Percentiles rank a stretch among this genome's conserved stretches.
Conservation (phyloP, 2,113 vertebrate species). For the Sminthopsis crassicaudata region DNA sequence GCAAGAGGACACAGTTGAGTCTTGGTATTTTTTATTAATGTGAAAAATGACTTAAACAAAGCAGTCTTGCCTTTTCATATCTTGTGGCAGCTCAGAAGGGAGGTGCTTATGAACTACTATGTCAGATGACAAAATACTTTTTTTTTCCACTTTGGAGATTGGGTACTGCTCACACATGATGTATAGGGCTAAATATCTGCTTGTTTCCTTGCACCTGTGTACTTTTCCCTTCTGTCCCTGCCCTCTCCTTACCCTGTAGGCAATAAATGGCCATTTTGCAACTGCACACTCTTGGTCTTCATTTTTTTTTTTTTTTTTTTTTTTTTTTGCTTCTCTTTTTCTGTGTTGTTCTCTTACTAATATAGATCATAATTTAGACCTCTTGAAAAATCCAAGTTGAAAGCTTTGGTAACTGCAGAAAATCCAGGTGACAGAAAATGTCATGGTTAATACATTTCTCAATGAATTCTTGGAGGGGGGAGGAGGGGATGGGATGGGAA, state of each 20-base stretch:
- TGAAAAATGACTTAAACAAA: conserved; percentile 78
- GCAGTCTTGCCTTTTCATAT: conserved; percentile 78
- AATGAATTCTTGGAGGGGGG: background rate
- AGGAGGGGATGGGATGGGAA: background rate
- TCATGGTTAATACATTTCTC: background rate
- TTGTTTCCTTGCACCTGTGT: conserved; percentile 73
- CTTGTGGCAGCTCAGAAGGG: conserved; percentile 75
- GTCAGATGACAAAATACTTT: conserved; percentile 77
- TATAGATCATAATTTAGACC: conserved; percentile 7
- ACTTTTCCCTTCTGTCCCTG: conserved; percentile 63
- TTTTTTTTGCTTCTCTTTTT: conserved; percentile 46
- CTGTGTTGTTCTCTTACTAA: conserved; percentile 34
- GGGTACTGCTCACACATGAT: conserved; percentile 72
- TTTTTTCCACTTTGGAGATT: conserved; percentile 79
- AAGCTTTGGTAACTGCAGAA: background rate
- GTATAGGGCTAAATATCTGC: conserved; percentile 78
- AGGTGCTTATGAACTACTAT: conserved; percentile 75
- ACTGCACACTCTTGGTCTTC: conserved; percentile 66
- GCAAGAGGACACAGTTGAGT: conserved; percentile 74
- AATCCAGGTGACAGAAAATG: background rate
- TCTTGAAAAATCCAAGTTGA: conserved; percentile 35
- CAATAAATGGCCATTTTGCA: conserved; percentile 82
- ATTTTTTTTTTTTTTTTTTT: conserved; percentile 39
- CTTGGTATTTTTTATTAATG: conserved; percentile 77
- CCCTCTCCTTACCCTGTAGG: conserved; percentile 69